Evolutionary conservation across 2,113 vertebrate genomes (phyloP).

Genomic region (Antechinus flavipes): DNA sequence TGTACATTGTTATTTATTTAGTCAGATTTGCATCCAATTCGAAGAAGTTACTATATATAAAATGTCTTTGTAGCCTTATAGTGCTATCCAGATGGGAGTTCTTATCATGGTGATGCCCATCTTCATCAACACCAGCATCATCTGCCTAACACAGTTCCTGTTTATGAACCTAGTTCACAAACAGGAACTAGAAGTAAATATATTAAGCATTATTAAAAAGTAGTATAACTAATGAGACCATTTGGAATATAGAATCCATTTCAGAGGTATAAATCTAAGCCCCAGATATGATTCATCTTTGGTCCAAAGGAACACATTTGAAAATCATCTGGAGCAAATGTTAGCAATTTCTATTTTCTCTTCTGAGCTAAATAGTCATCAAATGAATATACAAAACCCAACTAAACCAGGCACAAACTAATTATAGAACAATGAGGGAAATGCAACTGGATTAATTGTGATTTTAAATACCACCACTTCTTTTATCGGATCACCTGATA

Average conservation of each 20-base stretch:
- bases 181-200: background rate
- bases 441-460: background rate
- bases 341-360: background rate
- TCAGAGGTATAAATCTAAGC: background rate
- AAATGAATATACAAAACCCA: background rate
- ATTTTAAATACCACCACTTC: background rate
- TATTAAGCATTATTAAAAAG: background rate
- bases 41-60: background rate
- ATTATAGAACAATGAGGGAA: background rate
- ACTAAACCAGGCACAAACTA: background rate
- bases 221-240: background rate
- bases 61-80: background rate
- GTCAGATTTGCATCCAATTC: background rate
- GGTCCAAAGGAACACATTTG: background rate
- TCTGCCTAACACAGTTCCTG: background rate
- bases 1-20: background rate
- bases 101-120: background rate
- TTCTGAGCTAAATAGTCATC: background rate
- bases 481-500: background rate
- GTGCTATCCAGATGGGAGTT: background rate
- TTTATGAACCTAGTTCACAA: background rate
- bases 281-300: background rate
- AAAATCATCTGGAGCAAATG: background rate
- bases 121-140: background rate
- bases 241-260: background rate